Evolutionary conservation across 2,888 invertebrate species (phyloP).

Genomic region (Parelbella ahira): DNA sequence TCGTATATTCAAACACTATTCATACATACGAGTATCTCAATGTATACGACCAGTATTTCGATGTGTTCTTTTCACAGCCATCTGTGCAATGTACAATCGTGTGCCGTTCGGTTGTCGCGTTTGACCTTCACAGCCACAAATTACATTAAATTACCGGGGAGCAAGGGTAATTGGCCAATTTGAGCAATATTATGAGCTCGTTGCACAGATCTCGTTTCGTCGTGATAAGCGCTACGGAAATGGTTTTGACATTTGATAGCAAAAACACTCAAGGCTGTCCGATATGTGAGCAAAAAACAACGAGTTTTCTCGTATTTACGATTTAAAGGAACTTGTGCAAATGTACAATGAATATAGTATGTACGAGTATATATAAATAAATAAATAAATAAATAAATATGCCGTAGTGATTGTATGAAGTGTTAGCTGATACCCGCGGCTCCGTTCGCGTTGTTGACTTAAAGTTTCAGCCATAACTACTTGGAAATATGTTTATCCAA

Average conservation of each 20-base stretch:
- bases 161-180: slow-evolving; percentile 13
- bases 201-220: slow-evolving; percentile 2
- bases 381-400: too few species aligned
- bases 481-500: too few species aligned
- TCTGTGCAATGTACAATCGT: slow-evolving; percentile 1
- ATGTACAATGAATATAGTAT: too few species aligned
- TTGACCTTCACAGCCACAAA: slow-evolving; percentile 20
- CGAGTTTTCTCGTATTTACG: neutral
- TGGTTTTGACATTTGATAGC: neutral
- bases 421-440: too few species aligned
- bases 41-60: too few species aligned
- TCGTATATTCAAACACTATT: too few species aligned
- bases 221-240: slow-evolving; percentile 1
- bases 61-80: slow-evolving; percentile 11
- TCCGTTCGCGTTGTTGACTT: too few species aligned
- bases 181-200: slow-evolving; percentile 4
- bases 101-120: slow-evolving; percentile 4
- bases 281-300: too few species aligned
- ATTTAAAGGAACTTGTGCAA: neutral
- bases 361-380: too few species aligned
- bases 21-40: too few species aligned
- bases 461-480: too few species aligned
- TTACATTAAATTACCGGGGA: slow-evolving; percentile 20
- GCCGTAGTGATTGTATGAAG: too few species aligned
- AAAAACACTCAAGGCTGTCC: slow-evolving; percentile 8